Evolutionary conservation across 2,888 invertebrate genomes (phyloP), one percentile per base, ranked within the genome.

Genomic region (Schrankia costaestrigalis): DNA sequence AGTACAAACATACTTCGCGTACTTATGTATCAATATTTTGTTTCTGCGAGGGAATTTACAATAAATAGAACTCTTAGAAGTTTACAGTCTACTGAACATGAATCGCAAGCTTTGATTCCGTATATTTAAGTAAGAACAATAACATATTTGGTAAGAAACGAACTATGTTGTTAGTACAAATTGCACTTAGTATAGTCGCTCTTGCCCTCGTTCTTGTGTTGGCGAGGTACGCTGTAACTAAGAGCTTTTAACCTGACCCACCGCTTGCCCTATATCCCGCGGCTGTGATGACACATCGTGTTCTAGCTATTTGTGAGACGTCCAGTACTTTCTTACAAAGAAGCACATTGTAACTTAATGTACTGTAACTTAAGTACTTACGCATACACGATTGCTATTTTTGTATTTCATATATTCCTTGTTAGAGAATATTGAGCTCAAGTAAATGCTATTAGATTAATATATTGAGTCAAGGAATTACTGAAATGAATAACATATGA

Each of bases 221-320:
- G 56, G 50, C 58, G 58, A 55, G 63, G 55, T 61, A 64, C 56
- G 54, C 56, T 56, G 53, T 76, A 80, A 78, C 71, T 70, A 75
- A 81, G 80, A 61, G 81, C 77, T 79, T 79, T 78, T 71, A 75
- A 74, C 72, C 69, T 75, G 82, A 80, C 81, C 81, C 59, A 51
- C 51, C 50, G 63, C 48, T 48, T 65, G 78, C 61, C 74, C 80
- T 71, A 79, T 65, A 76, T 80, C 71, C 57, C 67, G 66, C 39
- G 66, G 73, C 69, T 47, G 46, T 66, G 71, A 66, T 68, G 67
- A 57, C 65, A 69, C 60, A 22, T 41, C 39, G 48, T 45, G 32
- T 41, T 46, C 55, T 53, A 52, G 46, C 61, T 66, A 63, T 65
- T 64, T 62, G 49, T n/a, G n/a, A n/a, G n/a, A n/a, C n/a, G n/a